These are phyloP conservation scores for Scolopax mira DNA, from an alignment of 2,113 vertebrate species.

Conservation along the genomic window DNA sequence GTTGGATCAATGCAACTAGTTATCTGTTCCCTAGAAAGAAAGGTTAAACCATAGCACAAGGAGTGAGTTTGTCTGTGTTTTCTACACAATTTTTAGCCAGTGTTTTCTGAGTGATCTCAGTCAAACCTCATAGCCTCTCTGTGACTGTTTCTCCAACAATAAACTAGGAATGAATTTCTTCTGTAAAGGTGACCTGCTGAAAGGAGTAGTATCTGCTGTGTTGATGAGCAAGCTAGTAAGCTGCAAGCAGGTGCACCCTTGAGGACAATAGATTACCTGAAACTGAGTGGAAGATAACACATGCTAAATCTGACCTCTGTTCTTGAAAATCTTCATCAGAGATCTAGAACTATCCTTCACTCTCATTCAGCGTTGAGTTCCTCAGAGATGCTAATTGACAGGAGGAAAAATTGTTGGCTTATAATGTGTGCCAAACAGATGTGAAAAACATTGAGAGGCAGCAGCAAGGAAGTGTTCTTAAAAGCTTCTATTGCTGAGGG, in stretches of 20 bases:
- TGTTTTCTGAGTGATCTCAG: not conserved
- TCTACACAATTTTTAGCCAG: not conserved
- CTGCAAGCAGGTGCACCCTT: not conserved
- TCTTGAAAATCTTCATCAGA: not conserved
- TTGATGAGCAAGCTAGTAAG: not conserved
- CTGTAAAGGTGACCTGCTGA: not conserved
- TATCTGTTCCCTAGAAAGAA: not conserved
- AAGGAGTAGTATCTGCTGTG: not conserved
- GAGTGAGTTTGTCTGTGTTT: not conserved
- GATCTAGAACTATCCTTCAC: not conserved
- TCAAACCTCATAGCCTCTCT: not conserved
- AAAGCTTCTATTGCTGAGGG: not conserved
- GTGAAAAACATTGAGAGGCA: not conserved
- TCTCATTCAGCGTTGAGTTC: not conserved
- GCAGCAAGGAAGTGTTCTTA: not conserved
- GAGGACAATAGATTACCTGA: not conserved
- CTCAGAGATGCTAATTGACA: not conserved
- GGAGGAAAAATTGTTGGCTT: not conserved
- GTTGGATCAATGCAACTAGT: not conserved
- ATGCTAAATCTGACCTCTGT: not conserved
- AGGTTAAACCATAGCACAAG: not conserved
- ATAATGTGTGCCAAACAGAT: not conserved
- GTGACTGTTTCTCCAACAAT: not conserved
- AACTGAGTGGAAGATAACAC: not conserved
- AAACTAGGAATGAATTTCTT: not conserved